Percentiles rank a stretch among this genome's conserved stretches.
phyloP scores from a whole-genome alignment of 2,888 invertebrate genomes.

The Drosophila bunnanda region DNA sequence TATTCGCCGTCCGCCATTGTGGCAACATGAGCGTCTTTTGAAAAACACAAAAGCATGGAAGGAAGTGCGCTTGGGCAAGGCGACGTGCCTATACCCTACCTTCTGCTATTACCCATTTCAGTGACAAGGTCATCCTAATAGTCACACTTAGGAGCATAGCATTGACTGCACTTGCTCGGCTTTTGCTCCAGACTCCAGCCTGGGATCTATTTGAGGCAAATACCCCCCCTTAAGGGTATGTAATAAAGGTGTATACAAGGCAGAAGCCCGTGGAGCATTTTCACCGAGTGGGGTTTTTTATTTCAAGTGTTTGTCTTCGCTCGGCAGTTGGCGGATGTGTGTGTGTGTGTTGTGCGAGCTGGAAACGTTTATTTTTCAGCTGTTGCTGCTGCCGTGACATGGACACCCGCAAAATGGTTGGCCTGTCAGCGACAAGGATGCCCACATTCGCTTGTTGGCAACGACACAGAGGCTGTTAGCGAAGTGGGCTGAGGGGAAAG shows the following conservation, averaged over 20 bases:
- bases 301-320: constrained; percentile 64
- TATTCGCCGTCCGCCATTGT: constrained; percentile 40
- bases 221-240: background rate
- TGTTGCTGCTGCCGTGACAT: constrained; percentile 46
- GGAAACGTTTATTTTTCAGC: constrained; percentile 56
- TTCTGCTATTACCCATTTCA: background rate
- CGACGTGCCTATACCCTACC: background rate
- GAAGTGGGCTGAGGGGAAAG: background rate
- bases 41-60: constrained; percentile 21
- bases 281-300: constrained; percentile 58
- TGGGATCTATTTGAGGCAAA: background rate
- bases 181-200: background rate
- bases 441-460: constrained; percentile 33
- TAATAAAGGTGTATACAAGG: background rate
- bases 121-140: background rate
- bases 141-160: background rate
- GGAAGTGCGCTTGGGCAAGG: background rate
- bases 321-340: constrained; percentile 6
- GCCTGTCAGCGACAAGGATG: constrained; percentile 43
- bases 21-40: constrained; percentile 59
- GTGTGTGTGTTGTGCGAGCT: constrained; percentile 17
- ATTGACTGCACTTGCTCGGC: background rate
- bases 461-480: background rate
- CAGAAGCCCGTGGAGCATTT: constrained; percentile 31
- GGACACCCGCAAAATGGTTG: constrained; percentile 51